phyloP scores from a whole-genome alignment of 2,113 vertebrate species.

The Salvelinus alpinus region DNA sequence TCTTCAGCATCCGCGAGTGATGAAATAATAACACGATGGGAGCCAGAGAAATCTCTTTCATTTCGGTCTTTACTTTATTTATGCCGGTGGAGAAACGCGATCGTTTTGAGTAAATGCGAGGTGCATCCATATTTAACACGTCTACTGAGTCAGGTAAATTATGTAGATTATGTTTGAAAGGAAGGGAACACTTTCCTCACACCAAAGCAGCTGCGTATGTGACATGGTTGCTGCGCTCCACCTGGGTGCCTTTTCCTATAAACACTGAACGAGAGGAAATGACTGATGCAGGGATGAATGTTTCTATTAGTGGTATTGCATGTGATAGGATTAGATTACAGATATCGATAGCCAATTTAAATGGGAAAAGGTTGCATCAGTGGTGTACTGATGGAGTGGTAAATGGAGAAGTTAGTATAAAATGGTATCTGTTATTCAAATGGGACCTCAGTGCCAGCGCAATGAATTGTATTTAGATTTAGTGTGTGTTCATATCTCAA shows the following conservation, averaged over 20 bases:
- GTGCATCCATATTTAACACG: conserved; percentile 42
- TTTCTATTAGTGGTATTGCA: conserved; percentile 11
- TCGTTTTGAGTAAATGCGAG: conserved; percentile 18
- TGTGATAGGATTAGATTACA: background rate
- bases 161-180: conserved; percentile 50
- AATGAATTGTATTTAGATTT: background rate
- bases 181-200: conserved; percentile 29
- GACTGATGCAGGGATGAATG: background rate
- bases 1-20: background rate
- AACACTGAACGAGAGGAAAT: conserved; percentile 1
- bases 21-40: background rate
- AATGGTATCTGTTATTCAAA: background rate
- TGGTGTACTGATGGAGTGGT: background rate
- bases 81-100: background rate
- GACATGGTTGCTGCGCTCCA: conserved; percentile 22
- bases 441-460: background rate
- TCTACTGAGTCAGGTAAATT: conserved; percentile 44
- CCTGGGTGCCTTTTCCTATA: conserved; percentile 23
- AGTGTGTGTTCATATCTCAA: background rate
- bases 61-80: conserved; percentile 6
- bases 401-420: background rate
- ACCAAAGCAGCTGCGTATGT: conserved; percentile 17
- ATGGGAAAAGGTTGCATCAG: background rate
- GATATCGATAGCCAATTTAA: background rate
- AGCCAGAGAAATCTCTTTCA: conserved; percentile 10